Evolutionary conservation across 2,888 invertebrate species (phyloP).

Genomic region (Epirrhoe tristata): DNA sequence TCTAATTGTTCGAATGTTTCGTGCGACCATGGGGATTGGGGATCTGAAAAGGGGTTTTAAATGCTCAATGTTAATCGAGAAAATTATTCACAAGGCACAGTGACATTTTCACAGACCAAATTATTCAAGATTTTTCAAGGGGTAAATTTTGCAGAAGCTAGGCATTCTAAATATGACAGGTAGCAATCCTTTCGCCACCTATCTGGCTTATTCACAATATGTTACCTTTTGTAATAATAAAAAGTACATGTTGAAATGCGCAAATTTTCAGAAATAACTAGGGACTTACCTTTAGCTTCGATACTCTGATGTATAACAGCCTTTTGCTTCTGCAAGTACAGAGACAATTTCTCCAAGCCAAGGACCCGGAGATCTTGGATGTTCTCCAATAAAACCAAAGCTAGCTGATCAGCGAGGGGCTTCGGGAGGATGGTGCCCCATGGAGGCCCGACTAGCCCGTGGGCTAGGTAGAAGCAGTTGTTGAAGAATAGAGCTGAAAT

Average conservation of each 20-base stretch:
- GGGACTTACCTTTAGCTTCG: slow-evolving; percentile 72
- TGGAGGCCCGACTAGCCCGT: slow-evolving; percentile 79
- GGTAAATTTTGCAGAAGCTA: too few relatives aligned
- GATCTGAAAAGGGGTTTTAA: slow-evolving; percentile 51
- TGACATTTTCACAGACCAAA: too few relatives aligned
- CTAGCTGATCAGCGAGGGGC: slow-evolving; percentile 62
- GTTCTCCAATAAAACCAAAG: slow-evolving; percentile 66
- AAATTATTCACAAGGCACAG: too few relatives aligned
- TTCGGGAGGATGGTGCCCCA: slow-evolving; percentile 69
- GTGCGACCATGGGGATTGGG: slow-evolving; percentile 59
- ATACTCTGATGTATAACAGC: slow-evolving; percentile 66
- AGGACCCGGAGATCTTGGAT: slow-evolving; percentile 76
- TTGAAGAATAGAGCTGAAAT: slow-evolving; percentile 80
- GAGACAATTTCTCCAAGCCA: slow-evolving; percentile 76
- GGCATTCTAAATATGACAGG: too few relatives aligned
- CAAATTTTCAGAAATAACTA: too few relatives aligned
- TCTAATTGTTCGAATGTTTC: slow-evolving; percentile 70
- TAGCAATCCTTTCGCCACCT: too few relatives aligned
- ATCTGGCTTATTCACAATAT: too few relatives aligned
- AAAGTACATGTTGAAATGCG: too few relatives aligned
- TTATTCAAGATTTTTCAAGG: too few relatives aligned
- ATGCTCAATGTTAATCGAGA: too few relatives aligned
- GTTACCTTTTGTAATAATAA: too few relatives aligned
- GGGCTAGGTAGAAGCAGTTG: slow-evolving; percentile 81
- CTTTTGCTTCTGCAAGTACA: slow-evolving; percentile 73